Base-by-base conservation (phyloP, 1,140 invertebrate species). In the Samia ricini region DNA sequence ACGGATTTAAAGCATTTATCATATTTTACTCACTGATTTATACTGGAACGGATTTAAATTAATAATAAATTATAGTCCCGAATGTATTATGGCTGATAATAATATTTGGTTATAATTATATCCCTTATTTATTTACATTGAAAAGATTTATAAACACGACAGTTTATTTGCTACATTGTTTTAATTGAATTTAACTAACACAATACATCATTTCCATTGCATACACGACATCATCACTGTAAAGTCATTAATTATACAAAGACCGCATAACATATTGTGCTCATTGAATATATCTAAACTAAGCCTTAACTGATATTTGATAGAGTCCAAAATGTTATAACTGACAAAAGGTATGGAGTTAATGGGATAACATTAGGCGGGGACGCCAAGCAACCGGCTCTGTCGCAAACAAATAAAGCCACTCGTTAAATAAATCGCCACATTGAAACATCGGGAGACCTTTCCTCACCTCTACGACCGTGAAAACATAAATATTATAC, bases 371-470 rank as follows among this genome's bases (percentile, higher is more conserved):
- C 72, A 75, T 77, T 75, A 75, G 70, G 56, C 58, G 64, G 72
- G 75, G 68, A 64, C 66, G 63, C 60, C 63, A 42, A 42, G 33
- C 33, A 69, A 56, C 67, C 66, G 66, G 59, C 60, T 60, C 62
- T 63, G 69, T 66, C 58, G 56, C 67, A 76, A 78, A 78, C 76
- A 78, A 76, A 76, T 78, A 76, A 78, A 78, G 73, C 76, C 63
- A 73, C 73, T 78, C 71, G 73, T 73, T 78, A 73, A 76, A 78
- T 76, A 78, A 78, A 78, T 76, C 71, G 64, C 69, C 73, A 68
- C 73, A 74, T 63, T 76, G 71, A 76, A 78, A 78, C 73, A 76
- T 69, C 67, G 73, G 64, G 55, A 63, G 73, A 76, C 71, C 73
- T 73, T 72, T 78, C 72, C 69, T 71, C 76, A 78, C 76, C 73